These are phyloP conservation scores for Picathartes gymnocephalus DNA, from an alignment of 2,113 vertebrate genomes.

Conservation along the genomic window DNA sequence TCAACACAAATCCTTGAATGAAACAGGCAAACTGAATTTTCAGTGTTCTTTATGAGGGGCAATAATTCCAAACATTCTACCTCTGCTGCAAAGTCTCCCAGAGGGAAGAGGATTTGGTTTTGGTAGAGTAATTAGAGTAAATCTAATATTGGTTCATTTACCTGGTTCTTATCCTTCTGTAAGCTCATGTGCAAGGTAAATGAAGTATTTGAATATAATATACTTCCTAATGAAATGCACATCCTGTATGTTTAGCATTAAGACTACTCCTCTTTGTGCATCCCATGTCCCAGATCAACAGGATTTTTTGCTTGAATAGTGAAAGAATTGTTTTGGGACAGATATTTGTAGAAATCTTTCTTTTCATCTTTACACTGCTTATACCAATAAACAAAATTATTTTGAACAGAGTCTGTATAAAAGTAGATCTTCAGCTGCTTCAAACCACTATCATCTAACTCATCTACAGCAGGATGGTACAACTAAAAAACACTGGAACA, in stretches of 20 bases:
- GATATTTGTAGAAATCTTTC: neutral
- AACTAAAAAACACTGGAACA: conserved; percentile 47
- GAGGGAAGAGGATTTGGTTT: neutral
- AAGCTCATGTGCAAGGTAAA: neutral
- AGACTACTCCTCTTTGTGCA: neutral
- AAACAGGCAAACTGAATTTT: neutral
- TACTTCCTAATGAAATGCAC: neutral
- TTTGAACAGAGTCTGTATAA: neutral
- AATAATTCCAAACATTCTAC: neutral
- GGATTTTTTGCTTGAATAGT: neutral
- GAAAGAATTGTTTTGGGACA: neutral
- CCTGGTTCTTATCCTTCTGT: neutral
- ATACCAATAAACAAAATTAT: neutral
- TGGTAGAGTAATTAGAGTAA: neutral
- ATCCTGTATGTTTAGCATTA: neutral
- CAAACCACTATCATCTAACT: conserved; percentile 14
- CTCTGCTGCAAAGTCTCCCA: neutral
- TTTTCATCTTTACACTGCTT: neutral
- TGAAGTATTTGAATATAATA: neutral
- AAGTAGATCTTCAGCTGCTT: neutral
- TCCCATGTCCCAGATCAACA: neutral
- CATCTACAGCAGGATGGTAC: conserved; percentile 45
- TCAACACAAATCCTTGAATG: neutral
- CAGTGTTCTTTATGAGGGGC: neutral
- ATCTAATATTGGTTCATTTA: neutral